These are phyloP conservation scores for Clarias magur DNA, from an alignment of 2,113 vertebrate genomes.

Conservation along the genomic window DNA sequence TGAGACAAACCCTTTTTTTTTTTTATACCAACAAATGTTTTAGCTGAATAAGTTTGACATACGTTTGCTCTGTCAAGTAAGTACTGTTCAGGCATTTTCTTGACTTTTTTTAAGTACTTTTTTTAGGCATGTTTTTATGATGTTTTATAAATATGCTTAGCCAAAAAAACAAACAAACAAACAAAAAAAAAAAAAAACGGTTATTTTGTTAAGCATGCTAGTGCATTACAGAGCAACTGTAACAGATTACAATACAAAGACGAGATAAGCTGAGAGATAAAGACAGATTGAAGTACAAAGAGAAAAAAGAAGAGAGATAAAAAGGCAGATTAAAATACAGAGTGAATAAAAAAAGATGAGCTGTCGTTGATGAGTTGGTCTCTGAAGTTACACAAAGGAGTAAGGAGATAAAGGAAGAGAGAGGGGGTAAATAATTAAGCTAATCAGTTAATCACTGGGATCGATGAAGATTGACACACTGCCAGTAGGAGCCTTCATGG, in stretches of 20 bases:
- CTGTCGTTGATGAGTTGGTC: background rate
- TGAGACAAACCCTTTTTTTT: background rate
- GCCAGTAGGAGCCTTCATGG: constrained; percentile 16
- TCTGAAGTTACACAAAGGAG: background rate
- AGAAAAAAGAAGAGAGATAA: constrained; percentile 13
- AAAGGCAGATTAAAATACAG: constrained; percentile 24
- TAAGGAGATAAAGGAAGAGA: background rate
- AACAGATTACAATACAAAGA: constrained; percentile 21
- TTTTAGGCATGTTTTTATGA: background rate
- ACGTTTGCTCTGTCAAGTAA: background rate
- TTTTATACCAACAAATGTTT: background rate
- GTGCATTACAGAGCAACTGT: background rate
- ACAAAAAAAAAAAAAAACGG: too few relatives aligned
- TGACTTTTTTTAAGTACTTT: background rate
- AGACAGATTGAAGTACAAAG: constrained; percentile 8
- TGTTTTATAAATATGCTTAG: background rate
- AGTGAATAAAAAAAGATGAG: constrained; percentile 13
- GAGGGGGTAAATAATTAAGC: constrained; percentile 33
- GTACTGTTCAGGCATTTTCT: background rate
- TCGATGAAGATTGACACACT: constrained; percentile 53
- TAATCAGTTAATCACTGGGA: constrained; percentile 60
- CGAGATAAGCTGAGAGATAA: background rate
- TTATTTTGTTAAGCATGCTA: background rate
- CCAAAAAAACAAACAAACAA: background rate
- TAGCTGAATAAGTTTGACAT: background rate